Conservation (phyloP, 2,797 vertebrate species). For the Psittacula echo region DNA sequence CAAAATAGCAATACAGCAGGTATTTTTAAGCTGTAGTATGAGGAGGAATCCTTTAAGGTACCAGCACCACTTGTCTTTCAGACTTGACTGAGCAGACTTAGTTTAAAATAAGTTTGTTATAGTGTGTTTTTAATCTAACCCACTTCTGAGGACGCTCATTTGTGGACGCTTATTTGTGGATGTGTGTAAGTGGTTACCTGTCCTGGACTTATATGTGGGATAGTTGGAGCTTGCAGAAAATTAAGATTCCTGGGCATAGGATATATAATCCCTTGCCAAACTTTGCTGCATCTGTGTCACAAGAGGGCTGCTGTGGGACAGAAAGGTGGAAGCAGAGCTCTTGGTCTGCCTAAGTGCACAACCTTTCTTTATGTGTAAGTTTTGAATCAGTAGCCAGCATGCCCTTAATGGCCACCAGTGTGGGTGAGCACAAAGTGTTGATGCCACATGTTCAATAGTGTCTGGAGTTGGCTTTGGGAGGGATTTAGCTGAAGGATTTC, state of each 20-base stretch:
- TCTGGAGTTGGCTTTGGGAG: background rate
- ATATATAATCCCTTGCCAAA: background rate
- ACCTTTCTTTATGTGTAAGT: background rate
- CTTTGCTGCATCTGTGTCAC: fast-evolving
- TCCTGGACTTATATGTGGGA: background rate
- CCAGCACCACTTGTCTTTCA: background rate
- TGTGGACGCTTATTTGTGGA: background rate
- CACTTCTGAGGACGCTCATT: background rate
- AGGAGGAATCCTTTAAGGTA: background rate
- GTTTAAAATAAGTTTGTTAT: constrained; percentile 13
- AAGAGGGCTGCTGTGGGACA: background rate
- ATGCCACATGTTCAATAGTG: background rate
- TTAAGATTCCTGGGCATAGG: background rate
- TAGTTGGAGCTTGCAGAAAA: background rate
- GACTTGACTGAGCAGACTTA: background rate
- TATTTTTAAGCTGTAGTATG: background rate
- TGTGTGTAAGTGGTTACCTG: background rate
- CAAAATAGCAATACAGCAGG: background rate
- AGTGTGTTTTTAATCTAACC: constrained; percentile 22
- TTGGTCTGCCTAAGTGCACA: background rate
- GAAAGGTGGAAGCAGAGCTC: background rate
- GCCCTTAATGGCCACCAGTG: background rate
- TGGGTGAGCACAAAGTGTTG: background rate
- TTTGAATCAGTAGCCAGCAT: background rate
- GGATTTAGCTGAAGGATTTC: background rate